A percentile compares a stretch with the other conserved stretches of the same genome.
Evolutionary conservation across 2,113 vertebrate genomes (phyloP).

Genomic region (Podilymbus podiceps): DNA sequence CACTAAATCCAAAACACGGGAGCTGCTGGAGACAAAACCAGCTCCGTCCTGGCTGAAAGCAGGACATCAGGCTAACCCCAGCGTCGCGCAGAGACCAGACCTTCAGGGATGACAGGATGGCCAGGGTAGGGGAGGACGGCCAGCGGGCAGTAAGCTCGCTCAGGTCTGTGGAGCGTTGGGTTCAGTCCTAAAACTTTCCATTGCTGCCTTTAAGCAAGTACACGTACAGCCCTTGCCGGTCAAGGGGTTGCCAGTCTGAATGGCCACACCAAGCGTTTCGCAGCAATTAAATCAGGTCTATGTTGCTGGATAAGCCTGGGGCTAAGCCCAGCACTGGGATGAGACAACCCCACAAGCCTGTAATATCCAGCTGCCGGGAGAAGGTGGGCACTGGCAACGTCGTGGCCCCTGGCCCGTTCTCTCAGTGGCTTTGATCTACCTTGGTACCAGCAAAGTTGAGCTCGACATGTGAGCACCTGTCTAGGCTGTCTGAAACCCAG

Average conservation of each 20-base stretch:
- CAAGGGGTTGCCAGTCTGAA: not conserved
- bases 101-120: not conserved
- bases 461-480: not conserved
- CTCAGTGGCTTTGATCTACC: not conserved
- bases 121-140: not conserved
- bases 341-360: not conserved
- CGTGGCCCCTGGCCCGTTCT: not conserved
- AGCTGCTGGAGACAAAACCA: too few relatives aligned
- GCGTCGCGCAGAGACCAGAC: not conserved
- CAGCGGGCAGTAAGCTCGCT: not conserved
- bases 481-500: not conserved
- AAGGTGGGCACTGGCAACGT: accelerated
- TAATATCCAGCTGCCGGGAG: not conserved
- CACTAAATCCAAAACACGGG: too few relatives aligned
- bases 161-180: accelerated
- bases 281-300: not conserved
- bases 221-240: accelerated
- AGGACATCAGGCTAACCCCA: not conserved
- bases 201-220: not conserved
- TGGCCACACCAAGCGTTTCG: not conserved
- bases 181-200: not conserved
- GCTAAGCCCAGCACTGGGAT: not conserved
- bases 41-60: too few relatives aligned
- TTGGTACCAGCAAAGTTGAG: accelerated
- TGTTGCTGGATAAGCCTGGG: not conserved